These are phyloP conservation scores for Bactericera cockerelli DNA, from an alignment of 1,140 invertebrate genomes.

Conservation along the genomic window DNA sequence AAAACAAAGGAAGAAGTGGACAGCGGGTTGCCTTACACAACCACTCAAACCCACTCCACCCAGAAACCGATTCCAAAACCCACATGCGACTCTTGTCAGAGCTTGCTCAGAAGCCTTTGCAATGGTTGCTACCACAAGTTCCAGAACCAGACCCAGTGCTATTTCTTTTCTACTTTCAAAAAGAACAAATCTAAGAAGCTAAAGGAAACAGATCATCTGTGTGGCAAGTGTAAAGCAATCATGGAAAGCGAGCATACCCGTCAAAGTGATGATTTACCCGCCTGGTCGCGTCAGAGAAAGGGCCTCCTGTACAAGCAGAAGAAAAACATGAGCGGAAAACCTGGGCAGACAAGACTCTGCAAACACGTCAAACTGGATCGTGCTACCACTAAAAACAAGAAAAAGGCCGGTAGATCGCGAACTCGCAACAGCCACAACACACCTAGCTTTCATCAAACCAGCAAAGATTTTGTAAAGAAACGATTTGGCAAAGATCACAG, in stretches of 20 bases:
- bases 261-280: neutral
- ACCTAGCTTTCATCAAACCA: too few species aligned
- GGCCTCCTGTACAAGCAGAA: too few species aligned
- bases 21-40: neutral
- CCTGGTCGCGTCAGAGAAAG: neutral
- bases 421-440: too few species aligned
- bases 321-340: too few species aligned
- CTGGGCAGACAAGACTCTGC: too few species aligned
- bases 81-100: neutral
- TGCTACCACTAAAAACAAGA: too few species aligned
- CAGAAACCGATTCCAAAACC: neutral
- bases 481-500: too few species aligned
- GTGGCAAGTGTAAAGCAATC: neutral
- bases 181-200: neutral
- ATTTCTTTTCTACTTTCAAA: slow-evolving; percentile 3
- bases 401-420: too few species aligned
- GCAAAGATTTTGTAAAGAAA: too few species aligned
- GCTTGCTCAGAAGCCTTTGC: neutral
- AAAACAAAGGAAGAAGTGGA: neutral
- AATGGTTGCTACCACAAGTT: neutral
- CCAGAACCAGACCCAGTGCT: neutral
- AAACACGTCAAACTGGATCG: too few species aligned
- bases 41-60: neutral
- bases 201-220: neutral
- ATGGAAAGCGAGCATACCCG: neutral